Conservation (phyloP, 2,797 vertebrate species). For the Spondyliosoma cantharus region DNA sequence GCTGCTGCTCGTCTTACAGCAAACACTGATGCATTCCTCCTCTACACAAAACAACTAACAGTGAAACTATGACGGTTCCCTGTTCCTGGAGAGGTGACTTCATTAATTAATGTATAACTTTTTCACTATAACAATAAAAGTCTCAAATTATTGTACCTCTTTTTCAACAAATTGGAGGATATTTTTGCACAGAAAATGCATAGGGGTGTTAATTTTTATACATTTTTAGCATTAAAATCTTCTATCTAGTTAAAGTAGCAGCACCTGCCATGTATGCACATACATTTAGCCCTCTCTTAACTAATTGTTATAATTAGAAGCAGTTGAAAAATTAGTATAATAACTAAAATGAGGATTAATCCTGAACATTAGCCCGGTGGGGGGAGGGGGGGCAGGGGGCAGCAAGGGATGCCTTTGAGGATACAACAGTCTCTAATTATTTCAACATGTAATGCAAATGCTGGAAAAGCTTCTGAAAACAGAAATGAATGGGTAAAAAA, state of each 20-base stretch:
- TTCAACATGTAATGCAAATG: constrained; percentile 37
- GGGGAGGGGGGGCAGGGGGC: not conserved
- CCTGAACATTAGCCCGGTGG: constrained; percentile 10
- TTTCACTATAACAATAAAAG: constrained; percentile 62
- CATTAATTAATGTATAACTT: constrained; percentile 66
- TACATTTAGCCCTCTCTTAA: constrained; percentile 40
- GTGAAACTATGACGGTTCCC: constrained; percentile 59
- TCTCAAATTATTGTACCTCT: constrained; percentile 47
- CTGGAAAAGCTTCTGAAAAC: constrained; percentile 26
- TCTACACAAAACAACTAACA: constrained; percentile 57
- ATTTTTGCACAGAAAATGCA: constrained; percentile 71
- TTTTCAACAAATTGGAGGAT: constrained; percentile 60
- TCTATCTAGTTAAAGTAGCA: constrained; percentile 63
- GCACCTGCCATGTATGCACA: constrained; percentile 52
- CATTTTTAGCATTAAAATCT: constrained; percentile 24
- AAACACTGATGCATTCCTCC: constrained; percentile 62
- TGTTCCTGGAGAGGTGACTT: constrained; percentile 63
- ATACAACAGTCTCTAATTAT: constrained; percentile 27
- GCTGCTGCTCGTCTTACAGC: constrained; percentile 61
- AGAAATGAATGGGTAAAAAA: constrained; percentile 53
- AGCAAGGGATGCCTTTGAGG: constrained; percentile 28
- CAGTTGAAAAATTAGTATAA: constrained; percentile 24
- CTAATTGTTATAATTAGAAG: constrained; percentile 42
- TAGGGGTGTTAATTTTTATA: constrained; percentile 59
- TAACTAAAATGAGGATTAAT: constrained; percentile 9